Percentiles rank a stretch among this genome's conserved stretches.
phyloP scores from a whole-genome alignment of 2,113 vertebrate genomes.

The Erythrocercus mccallii region DNA sequence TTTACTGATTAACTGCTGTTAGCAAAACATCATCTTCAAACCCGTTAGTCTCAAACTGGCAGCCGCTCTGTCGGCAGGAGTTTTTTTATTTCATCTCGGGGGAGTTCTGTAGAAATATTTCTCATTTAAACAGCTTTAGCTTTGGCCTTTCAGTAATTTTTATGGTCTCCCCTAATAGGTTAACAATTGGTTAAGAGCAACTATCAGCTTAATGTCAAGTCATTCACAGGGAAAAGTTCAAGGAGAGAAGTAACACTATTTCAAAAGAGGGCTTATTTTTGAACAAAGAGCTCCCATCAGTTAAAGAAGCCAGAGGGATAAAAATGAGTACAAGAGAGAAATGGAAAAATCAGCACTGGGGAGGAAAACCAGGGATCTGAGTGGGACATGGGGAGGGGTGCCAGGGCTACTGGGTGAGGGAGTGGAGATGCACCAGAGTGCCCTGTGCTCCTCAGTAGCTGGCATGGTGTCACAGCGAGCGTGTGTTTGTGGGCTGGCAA shows the following conservation, averaged over 20 bases:
- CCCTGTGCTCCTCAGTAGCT: rapidly evolving
- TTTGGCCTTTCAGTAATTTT: constrained; percentile 66
- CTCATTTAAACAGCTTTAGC: constrained; percentile 66
- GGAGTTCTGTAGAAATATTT: constrained; percentile 62
- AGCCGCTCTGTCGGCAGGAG: constrained; percentile 26
- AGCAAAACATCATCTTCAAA: constrained; percentile 70
- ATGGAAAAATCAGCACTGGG: background rate
- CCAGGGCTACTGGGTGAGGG: background rate
- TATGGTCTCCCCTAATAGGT: constrained; percentile 67
- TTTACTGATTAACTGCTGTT: constrained; percentile 75
- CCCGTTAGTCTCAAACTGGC: constrained; percentile 59
- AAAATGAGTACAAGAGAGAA: constrained; percentile 12
- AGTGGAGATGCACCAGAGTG: rapidly evolving
- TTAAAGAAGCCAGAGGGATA: background rate
- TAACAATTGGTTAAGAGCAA: constrained; percentile 71
- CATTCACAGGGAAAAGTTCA: constrained; percentile 62
- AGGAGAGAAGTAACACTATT: constrained; percentile 66
- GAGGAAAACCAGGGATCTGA: background rate
- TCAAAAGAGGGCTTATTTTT: constrained; percentile 39
- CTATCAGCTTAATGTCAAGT: constrained; percentile 56
- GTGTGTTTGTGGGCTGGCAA: background rate
- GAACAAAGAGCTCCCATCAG: constrained; percentile 20
- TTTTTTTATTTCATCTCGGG: constrained; percentile 37
- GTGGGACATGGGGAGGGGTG: background rate
- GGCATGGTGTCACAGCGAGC: rapidly evolving